Conservation (phyloP, 2,797 vertebrate species). For the Artibeus jamaicensis region DNA sequence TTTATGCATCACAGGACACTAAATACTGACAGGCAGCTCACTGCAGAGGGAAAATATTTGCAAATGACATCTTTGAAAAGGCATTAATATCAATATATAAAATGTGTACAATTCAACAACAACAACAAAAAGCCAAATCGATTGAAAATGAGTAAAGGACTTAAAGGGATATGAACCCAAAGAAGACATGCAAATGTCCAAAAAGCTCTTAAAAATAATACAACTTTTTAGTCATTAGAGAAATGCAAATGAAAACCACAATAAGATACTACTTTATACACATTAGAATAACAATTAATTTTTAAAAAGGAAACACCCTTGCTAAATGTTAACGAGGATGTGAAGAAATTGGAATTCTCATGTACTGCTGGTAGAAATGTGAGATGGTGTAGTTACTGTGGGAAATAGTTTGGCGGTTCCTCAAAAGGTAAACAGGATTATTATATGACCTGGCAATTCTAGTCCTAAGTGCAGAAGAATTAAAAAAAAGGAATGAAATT, state of each 20-base stretch:
- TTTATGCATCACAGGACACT: not conserved
- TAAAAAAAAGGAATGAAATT: not conserved
- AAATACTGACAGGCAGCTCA: not conserved
- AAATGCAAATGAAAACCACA: not conserved
- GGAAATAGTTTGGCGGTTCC: not conserved
- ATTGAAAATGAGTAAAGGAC: not conserved
- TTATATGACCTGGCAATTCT: not conserved
- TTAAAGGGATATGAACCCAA: not conserved
- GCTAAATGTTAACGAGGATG: not conserved
- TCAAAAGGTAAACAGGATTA: not conserved
- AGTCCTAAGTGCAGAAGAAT: not conserved
- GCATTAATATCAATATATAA: not conserved
- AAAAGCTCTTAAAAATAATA: not conserved
- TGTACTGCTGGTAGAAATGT: not conserved
- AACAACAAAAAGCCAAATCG: not conserved
- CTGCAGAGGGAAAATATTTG: not conserved
- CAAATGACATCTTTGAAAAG: not conserved
- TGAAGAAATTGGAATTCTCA: not conserved
- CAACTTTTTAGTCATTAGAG: not conserved
- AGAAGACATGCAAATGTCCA: not conserved
- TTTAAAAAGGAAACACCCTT: not conserved
- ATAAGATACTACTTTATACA: not conserved
- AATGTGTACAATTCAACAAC: not conserved
- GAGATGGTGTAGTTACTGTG: not conserved
- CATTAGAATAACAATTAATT: not conserved